Base-by-base conservation (phyloP, 2,113 vertebrate genomes). In the Donacobius atricapilla region DNA sequence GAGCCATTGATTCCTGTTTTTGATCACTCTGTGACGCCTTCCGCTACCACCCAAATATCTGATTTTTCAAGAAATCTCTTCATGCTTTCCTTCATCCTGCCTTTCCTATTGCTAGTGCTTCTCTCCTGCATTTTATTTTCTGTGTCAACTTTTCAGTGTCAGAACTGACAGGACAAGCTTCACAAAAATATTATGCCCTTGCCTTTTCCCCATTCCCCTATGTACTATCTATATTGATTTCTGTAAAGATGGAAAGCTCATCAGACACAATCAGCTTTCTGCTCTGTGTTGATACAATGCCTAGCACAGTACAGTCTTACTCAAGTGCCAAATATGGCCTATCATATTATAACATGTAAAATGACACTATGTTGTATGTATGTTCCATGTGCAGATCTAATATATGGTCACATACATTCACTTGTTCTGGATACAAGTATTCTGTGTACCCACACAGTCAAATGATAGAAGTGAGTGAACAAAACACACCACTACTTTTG, bases 321-420 rank as follows among this genome's bases (percentile, higher is more conserved):
- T 66, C 27, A 10, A 3, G 13, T 61, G 64, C 54, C 66, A 83
- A 22, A 47, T 24, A 54, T 0, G 3, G 40, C 9, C 44, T 42
- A 8, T 24, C 7, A 15, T 21, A 72, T 3, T 24, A 37, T 7
- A 73, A 45, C 1, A 1, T 3, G 6, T 14, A 70, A 66, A 77
- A 47, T 15, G 8, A 23, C 5, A 78, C 9, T 1, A 0, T 23
- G 6, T 25, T 76, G 7, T 33, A 23, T 14, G 3, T 39, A 39
- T 18, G 31, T 28, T 48, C 30, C 61, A 37, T 3, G 11, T 20
- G 20, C 27, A 42, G 33, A 72, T 50, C 54, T 68, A 57, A 69
- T 15, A 37, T 0, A 73, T 1, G 13, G 45, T 17, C 58, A 58
- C 0, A 0, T 4, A 2, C 21, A 57, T 57, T 76, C 1, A 0